Evolutionary conservation across 2,113 vertebrate genomes (phyloP).

Genomic region (Galeopterus variegatus): DNA sequence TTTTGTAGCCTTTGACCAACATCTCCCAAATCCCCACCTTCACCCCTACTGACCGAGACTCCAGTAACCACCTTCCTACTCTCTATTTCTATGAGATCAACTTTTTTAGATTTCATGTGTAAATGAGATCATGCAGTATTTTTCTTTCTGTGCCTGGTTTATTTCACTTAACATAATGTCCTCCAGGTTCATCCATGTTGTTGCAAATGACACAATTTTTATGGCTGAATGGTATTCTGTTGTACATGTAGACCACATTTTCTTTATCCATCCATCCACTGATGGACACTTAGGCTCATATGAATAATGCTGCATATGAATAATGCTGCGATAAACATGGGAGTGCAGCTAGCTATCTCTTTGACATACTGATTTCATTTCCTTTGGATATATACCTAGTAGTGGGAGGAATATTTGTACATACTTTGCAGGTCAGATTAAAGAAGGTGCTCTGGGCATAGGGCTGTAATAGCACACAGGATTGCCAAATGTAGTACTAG

Average conservation of each 20-base stretch:
- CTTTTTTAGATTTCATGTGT: neutral
- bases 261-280: neutral
- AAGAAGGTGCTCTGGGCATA: neutral
- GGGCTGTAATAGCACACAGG: neutral
- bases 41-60: rapidly evolving
- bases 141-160: neutral
- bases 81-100: neutral
- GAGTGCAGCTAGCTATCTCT: neutral
- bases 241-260: neutral
- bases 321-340: neutral
- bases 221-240: neutral
- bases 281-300: neutral
- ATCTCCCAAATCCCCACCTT: neutral
- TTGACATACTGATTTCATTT: neutral
- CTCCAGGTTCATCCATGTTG: neutral
- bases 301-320: neutral
- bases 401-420: neutral
- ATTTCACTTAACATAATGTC: neutral
- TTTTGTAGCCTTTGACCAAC: neutral
- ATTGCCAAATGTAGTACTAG: neutral
- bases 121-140: no score
- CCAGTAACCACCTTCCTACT: neutral
- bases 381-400: neutral
- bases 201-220: neutral
- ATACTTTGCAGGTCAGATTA: neutral